phyloP scores from a whole-genome alignment of 53 echinoderm and acorn worm genomes.

The Antedon mediterranea region DNA sequence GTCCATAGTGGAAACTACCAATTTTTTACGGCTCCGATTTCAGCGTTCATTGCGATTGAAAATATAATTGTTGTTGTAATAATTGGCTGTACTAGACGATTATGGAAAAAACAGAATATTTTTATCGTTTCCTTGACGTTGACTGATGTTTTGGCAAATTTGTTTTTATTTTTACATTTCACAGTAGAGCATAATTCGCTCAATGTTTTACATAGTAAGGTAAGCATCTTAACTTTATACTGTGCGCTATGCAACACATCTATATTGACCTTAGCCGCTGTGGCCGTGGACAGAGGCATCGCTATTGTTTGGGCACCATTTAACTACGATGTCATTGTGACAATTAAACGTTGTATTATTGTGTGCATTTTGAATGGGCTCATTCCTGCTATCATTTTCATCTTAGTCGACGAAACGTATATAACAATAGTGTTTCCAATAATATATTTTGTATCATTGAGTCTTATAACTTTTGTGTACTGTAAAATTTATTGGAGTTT shows the following conservation, averaged over 20 bases:
- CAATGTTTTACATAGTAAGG: background rate
- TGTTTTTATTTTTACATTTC: background rate
- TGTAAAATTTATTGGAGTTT: background rate
- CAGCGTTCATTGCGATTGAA: background rate
- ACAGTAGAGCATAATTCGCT: background rate
- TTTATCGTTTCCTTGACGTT: background rate
- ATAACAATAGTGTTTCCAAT: background rate
- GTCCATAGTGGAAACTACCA: too few species aligned
- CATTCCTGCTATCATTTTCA: background rate
- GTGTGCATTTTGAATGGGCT: background rate
- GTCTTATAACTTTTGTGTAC: too few species aligned
- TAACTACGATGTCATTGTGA: background rate
- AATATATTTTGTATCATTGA: background rate
- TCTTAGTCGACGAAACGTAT: background rate
- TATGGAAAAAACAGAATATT: background rate
- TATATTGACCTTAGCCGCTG: background rate
- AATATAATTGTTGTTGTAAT: background rate
- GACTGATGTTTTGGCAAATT: background rate
- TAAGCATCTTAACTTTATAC: background rate
- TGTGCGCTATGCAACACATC: background rate
- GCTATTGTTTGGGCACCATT: background rate
- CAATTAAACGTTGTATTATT: background rate
- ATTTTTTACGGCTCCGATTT: too few species aligned
- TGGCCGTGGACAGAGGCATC: background rate
- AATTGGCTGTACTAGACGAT: background rate